These are phyloP conservation scores for Cryptoblepharus egeriae DNA, from an alignment of 2,797 vertebrate species.

Conservation along the genomic window DNA sequence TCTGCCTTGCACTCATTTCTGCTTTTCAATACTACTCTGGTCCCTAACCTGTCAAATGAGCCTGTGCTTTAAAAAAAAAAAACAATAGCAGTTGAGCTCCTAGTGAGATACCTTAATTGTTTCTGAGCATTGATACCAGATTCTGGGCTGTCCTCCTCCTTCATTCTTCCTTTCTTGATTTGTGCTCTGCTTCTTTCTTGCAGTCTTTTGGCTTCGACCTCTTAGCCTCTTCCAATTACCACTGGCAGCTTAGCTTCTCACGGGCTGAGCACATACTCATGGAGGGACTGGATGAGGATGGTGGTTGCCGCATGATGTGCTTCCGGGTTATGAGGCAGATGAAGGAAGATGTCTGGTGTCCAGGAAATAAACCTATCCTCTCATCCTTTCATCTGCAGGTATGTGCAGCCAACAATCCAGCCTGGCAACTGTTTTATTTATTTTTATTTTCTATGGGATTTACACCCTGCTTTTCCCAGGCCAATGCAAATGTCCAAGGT, in stretches of 20 bases:
- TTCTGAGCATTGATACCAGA: not conserved
- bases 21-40: no score
- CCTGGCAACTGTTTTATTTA: no score
- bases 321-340: conserved; percentile 82
- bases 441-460: no score
- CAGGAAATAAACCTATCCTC: conserved; percentile 81
- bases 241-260: conserved; percentile 86
- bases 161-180: not conserved
- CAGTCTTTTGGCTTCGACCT: conserved; percentile 86
- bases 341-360: conserved; percentile 87
- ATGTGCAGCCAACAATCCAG: conserved; percentile 5
- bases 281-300: conserved; percentile 83
- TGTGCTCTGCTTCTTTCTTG: not conserved
- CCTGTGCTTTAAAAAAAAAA: no score
- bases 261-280: conserved; percentile 82
- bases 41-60: no score
- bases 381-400: conserved; percentile 87
- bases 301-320: conserved; percentile 82
- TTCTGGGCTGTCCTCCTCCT: not conserved
- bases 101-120: no score
- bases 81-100: not conserved
- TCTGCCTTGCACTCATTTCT: no score
- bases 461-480: no score
- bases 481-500: no score
- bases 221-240: conserved; percentile 82